A percentile compares a stretch with the other conserved stretches of the same genome.
These are phyloP conservation scores for Polyommatus iphigenia DNA, from an alignment of 2,888 invertebrate species.

Conservation along the genomic window DNA sequence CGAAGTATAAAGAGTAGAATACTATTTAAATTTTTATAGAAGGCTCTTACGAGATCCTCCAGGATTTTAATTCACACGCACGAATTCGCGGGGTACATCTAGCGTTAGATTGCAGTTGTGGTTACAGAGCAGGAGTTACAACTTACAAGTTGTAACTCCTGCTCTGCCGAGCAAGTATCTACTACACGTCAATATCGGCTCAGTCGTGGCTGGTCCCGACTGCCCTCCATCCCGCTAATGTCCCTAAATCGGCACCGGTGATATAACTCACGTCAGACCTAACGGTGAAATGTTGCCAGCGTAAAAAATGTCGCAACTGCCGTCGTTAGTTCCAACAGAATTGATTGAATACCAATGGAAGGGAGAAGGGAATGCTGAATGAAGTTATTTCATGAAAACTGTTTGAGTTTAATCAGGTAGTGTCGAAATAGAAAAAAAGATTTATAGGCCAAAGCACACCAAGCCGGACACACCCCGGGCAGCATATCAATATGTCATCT, in stretches of 20 bases:
- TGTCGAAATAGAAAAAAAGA: no score
- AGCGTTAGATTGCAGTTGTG: neutral
- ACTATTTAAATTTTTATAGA: no score
- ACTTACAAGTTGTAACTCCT: neutral
- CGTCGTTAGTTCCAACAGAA: neutral
- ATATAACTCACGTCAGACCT: neutral
- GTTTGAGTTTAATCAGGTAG: neutral
- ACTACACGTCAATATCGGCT: constrained; percentile 3
- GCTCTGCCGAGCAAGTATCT: neutral
- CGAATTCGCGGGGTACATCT: neutral
- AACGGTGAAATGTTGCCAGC: constrained; percentile 5
- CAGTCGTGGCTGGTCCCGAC: neutral
- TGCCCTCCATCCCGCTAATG: constrained; percentile 18
- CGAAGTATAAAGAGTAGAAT: no score
- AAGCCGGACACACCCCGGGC: no score
- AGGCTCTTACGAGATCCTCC: no score
- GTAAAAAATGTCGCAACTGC: neutral
- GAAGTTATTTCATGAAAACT: neutral
- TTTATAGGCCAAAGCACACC: no score
- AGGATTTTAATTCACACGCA: no score
- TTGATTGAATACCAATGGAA: neutral
- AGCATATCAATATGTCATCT: no score
- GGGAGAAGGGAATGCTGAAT: neutral
- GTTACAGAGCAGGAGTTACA: no score
- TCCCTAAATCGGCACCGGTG: neutral